phyloP scores from a whole-genome alignment of 2,888 invertebrate genomes.

The Branchipolynoe longqiensis region DNA sequence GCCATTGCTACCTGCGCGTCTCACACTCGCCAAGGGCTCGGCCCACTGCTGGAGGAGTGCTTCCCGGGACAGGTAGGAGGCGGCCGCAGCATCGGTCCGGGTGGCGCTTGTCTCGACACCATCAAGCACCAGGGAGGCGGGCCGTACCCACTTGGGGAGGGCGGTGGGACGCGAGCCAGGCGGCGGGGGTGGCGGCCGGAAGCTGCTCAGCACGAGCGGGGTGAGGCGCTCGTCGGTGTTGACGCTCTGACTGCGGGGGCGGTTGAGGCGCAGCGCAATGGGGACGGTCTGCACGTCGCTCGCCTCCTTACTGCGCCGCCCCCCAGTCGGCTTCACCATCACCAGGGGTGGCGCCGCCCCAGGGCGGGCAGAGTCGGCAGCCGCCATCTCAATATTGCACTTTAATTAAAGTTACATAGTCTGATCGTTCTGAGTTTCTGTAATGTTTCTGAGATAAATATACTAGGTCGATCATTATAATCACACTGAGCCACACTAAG shows the following conservation, averaged over 20 bases:
- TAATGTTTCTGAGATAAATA: too few relatives aligned
- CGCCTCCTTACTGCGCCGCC: background rate
- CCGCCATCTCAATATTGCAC: too few relatives aligned
- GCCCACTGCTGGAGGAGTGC: conserved; percentile 26
- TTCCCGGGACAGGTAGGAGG: background rate
- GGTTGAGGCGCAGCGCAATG: background rate
- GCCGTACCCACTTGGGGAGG: conserved; percentile 1
- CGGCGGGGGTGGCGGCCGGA: background rate
- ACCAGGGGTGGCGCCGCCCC: too few relatives aligned
- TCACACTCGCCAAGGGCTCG: background rate
- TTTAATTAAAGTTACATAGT: too few relatives aligned
- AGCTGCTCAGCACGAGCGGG: conserved; percentile 3
- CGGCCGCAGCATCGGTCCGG: too few relatives aligned
- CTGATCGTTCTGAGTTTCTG: too few relatives aligned
- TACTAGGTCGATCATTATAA: too few relatives aligned
- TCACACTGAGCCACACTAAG: too few relatives aligned
- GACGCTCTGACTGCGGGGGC: conserved; percentile 42
- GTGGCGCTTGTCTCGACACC: background rate
- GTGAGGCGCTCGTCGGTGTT: conserved; percentile 15
- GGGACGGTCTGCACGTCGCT: conserved; percentile 12
- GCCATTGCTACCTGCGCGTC: background rate
- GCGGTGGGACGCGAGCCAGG: background rate
- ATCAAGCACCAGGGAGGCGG: background rate
- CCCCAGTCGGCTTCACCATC: too few relatives aligned
- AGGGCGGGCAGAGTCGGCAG: too few relatives aligned